Conservation (phyloP, 2,888 invertebrate species). For the Frankliniella fusca region DNA sequence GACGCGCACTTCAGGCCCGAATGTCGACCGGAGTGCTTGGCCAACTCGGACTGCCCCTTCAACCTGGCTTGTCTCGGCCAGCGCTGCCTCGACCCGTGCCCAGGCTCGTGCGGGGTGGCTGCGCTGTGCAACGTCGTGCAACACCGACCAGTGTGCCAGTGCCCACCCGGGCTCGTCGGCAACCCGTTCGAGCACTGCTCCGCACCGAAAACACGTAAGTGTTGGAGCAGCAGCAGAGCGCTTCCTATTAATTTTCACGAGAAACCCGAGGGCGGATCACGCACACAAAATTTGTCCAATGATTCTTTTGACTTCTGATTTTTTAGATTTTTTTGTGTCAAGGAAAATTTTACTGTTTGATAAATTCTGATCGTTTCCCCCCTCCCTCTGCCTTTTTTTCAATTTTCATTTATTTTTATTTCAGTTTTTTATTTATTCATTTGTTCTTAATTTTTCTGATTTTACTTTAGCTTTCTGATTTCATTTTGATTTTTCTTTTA, state of each 20-base stretch:
- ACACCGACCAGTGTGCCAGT: slow-evolving; percentile 70
- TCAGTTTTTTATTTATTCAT: no score
- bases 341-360: no score
- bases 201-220: slow-evolving; percentile 55
- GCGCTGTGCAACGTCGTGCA: slow-evolving; percentile 66
- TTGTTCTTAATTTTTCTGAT: no score
- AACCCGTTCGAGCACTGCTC: slow-evolving; percentile 75
- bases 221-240: slow-evolving; percentile 11
- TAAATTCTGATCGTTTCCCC: no score
- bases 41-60: slow-evolving; percentile 74
- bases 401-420: no score
- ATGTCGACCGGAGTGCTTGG: slow-evolving; percentile 78
- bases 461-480: no score
- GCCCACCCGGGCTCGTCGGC: slow-evolving; percentile 63
- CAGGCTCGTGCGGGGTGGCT: slow-evolving; percentile 72
- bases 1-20: slow-evolving; percentile 64
- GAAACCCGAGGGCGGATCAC: no score
- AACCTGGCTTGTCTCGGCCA: slow-evolving; percentile 70
- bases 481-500: not conserved
- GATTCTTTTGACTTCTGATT: slow-evolving; percentile 22
- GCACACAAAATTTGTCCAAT: no score
- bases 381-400: no score
- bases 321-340: no score
- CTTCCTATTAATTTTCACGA: not conserved
- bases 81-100: slow-evolving; percentile 72